A percentile compares a stretch with the other conserved stretches of the same genome.
These are phyloP conservation scores for Nibea albiflora DNA, from an alignment of 2,113 vertebrate species.

Conservation along the genomic window DNA sequence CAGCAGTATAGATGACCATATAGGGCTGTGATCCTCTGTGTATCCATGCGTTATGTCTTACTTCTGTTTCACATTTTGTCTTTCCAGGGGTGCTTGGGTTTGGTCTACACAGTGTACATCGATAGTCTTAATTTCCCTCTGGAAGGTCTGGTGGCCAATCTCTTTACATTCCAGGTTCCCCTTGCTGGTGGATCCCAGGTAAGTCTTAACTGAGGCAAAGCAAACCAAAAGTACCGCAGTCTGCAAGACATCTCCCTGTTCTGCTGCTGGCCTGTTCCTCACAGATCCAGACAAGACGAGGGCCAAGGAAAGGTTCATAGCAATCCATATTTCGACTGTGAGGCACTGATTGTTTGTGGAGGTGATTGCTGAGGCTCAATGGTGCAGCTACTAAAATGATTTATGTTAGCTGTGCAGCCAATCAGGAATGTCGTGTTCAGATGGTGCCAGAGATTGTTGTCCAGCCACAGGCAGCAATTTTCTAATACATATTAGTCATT, in stretches of 20 bases:
- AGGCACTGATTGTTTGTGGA: constrained; percentile 28
- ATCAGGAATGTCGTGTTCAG: constrained; percentile 33
- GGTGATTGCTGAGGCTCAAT: neutral
- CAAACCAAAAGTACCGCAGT: constrained; percentile 80
- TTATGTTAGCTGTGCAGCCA: constrained; percentile 48
- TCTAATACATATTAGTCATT: constrained; percentile 30
- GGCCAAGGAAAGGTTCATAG: constrained; percentile 78
- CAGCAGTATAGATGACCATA: neutral
- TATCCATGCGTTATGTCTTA: constrained; percentile 5
- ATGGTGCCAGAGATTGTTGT: constrained; percentile 51
- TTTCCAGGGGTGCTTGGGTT: constrained; percentile 93
- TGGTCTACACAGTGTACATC: constrained; percentile 95
- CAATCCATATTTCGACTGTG: constrained; percentile 70
- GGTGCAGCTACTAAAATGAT: constrained; percentile 31
- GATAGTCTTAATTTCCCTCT: constrained; percentile 92
- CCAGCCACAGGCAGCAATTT: constrained; percentile 46
- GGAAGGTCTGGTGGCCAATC: constrained; percentile 93
- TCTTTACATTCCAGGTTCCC: constrained; percentile 94
- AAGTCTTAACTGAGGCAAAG: constrained; percentile 73
- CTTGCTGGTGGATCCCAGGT: constrained; percentile 96
- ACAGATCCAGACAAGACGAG: constrained; percentile 68
- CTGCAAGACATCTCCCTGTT: constrained; percentile 69
- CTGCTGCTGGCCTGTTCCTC: constrained; percentile 70
- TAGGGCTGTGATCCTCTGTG: neutral
- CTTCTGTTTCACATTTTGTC: constrained; percentile 44